Conservation (phyloP, 2,113 vertebrate species). For the Chloebia gouldiae region DNA sequence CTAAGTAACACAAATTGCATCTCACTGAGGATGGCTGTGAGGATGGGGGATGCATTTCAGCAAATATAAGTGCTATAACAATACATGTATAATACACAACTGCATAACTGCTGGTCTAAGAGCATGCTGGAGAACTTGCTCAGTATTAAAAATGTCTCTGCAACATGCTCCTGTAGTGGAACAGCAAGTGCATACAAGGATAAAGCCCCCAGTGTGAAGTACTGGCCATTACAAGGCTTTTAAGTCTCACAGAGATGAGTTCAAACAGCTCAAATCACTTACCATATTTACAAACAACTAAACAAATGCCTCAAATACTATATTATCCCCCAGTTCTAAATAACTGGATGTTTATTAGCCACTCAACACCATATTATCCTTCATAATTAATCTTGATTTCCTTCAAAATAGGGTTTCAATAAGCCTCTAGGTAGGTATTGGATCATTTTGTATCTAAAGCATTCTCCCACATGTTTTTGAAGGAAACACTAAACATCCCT, state of each 20-base stretch:
- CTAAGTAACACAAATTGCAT: not conserved
- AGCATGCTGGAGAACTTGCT: not conserved
- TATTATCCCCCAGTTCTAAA: not conserved
- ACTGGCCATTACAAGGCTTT: not conserved
- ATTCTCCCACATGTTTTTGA: not conserved
- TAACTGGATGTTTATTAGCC: not conserved
- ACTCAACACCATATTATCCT: not conserved
- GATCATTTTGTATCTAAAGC: not conserved
- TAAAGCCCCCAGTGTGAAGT: not conserved
- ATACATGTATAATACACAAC: not conserved
- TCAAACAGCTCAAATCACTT: not conserved
- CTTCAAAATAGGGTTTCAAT: not conserved
- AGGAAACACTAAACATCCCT: not conserved
- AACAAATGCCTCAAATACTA: not conserved
- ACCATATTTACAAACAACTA: not conserved
- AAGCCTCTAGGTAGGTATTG: not conserved
- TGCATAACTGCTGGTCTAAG: not conserved
- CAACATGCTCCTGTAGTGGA: not conserved
- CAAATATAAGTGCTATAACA: not conserved
- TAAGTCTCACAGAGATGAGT: not conserved
- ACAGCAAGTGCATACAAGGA: not conserved
- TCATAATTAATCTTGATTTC: not conserved
- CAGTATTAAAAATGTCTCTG: not conserved
- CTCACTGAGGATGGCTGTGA: not conserved
- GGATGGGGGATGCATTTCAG: not conserved